Evolutionary conservation across 2,888 invertebrate species (phyloP), one percentile per base, ranked within the genome.

Genomic region (Drosophila paramelanica): DNA sequence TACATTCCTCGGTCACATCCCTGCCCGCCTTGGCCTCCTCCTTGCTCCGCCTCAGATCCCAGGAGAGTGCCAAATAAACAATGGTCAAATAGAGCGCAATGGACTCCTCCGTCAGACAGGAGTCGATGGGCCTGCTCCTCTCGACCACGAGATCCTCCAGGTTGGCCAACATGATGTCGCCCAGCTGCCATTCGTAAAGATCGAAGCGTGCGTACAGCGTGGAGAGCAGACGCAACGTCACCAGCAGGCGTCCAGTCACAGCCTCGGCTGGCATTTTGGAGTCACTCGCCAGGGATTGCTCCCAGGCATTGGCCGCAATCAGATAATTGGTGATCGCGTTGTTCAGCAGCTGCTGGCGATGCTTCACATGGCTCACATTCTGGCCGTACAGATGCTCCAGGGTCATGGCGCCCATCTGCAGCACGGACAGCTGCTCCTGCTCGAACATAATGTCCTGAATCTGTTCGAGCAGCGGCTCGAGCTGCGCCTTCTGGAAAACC

Each of bases 171-270:
- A 70, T 6, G 7, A 46, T 33, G 1, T 50, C 60, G 27, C 23
- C 52, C 41, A 83, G 23, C 3, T 65, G 8, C 46, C 49, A 71
- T 0, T 38, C 14, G 1, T 45, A 17, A 0, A 83, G 56, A 38
- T 83, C 67, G 39, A 83, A 87, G 31, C 47, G 55, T 0, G 68
- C 64, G 5, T 60, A 61, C 0, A 83, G 60, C 17, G 66, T 53
- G 0, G 67, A 17, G 1, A 83, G 5, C 14, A 77, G 36, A 13
- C 67, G 60, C 23, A 84, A 45, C 3, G 66, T 41, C 3, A 20
- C 17, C 11, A 77, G 3, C 20, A 81, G 27, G 0, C 55, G 59
- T 0, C 20, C 13, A 0, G 41, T 6, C 2, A 6, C 36, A 8
- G 14, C 8, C 23, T 13, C 8, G 8, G 5, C 6, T 3, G 7